Evolutionary conservation across 1,140 invertebrate genomes (phyloP), one percentile per base, ranked within the genome.

Genomic region (Polypedilum pembai): DNA sequence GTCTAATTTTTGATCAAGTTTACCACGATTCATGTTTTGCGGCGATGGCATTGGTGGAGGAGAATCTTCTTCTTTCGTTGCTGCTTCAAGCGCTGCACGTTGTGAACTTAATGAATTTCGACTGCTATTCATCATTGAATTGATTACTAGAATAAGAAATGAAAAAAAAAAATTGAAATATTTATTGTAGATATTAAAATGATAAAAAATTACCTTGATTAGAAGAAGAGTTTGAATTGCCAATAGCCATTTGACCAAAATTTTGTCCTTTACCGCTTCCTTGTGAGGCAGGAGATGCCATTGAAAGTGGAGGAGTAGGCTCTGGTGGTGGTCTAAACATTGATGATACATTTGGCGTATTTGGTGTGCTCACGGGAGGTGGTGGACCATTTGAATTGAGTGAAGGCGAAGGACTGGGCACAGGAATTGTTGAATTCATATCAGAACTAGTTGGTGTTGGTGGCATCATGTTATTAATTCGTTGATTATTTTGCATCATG

Each of bases 61-160:
- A n/a, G 88, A 88, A 76, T 89, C 88, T 77, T 90, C 86, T 66
- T 87, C 88, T 7, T 88, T 84, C 0, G 87, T 85, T 20, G 84
- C 83, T 0, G 89, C 89, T 75, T 87, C 88, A 41, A 91, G 86
- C 0, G 89, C 89, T 10, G 89, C 87, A 86, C 90, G 89, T 79
- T 90, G 90, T 17, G 87, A 90, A 63, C 87, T 90, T 80, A 87
- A 86, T 45, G 83, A 86, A 41, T 83, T 82, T 17, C 78, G 41
- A 33, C 20, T 78, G 17, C 45, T 56, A 17, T 56, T 69, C 65
- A 69, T 69, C 65, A 69, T 69, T 20, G 17, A 20, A 12, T 69
- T 69, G n/a, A 69, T 69, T 18, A n/a, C 65, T 69, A 18, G 8
- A 69, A 69, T 7, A 69, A 12, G 7, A 66, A 69, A 21, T 20